Evolutionary conservation across 2,797 vertebrate genomes (phyloP).

Genomic region (Takifugu ocellatus): DNA sequence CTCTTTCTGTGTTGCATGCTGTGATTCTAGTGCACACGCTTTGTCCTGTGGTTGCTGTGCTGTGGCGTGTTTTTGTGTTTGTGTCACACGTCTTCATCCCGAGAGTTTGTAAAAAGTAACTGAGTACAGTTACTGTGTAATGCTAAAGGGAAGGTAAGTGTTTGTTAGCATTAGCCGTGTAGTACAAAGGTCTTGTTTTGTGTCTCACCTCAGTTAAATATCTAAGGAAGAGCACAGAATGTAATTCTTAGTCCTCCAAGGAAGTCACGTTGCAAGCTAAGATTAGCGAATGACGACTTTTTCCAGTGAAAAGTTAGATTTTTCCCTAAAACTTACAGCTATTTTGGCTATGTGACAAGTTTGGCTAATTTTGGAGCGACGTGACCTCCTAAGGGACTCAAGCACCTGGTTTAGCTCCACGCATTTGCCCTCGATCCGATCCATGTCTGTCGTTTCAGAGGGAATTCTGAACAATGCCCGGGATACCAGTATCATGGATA

Average conservation of each 20-base stretch:
- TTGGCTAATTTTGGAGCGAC: too few species aligned
- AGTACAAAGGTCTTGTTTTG: too few species aligned
- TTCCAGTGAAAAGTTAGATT: too few species aligned
- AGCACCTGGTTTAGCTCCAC: slow-evolving; percentile 19
- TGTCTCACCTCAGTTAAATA: too few species aligned
- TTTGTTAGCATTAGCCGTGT: not conserved
- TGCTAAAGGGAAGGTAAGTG: slow-evolving; percentile 51
- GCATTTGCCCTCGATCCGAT: slow-evolving; percentile 39
- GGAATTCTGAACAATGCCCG: slow-evolving; percentile 99
- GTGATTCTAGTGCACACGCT: slow-evolving; percentile 2
- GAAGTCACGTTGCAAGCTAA: too few species aligned
- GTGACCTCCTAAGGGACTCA: too few species aligned
- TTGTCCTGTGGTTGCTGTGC: not conserved
- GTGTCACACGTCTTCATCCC: slow-evolving; percentile 35
- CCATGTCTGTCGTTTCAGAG: slow-evolving; percentile 88
- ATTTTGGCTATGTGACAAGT: too few species aligned
- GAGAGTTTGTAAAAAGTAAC: slow-evolving; percentile 6
- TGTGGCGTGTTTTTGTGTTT: slow-evolving; percentile 20
- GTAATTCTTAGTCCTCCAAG: too few species aligned
- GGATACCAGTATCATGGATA: slow-evolving; percentile 99
- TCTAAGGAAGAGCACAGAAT: too few species aligned
- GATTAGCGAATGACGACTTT: too few species aligned
- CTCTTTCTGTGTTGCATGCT: slow-evolving; percentile 57
- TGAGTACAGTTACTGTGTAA: slow-evolving; percentile 1
- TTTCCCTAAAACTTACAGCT: too few species aligned